Conservation (phyloP, 2,888 invertebrate species). For the Nyleta sp. region DNA sequence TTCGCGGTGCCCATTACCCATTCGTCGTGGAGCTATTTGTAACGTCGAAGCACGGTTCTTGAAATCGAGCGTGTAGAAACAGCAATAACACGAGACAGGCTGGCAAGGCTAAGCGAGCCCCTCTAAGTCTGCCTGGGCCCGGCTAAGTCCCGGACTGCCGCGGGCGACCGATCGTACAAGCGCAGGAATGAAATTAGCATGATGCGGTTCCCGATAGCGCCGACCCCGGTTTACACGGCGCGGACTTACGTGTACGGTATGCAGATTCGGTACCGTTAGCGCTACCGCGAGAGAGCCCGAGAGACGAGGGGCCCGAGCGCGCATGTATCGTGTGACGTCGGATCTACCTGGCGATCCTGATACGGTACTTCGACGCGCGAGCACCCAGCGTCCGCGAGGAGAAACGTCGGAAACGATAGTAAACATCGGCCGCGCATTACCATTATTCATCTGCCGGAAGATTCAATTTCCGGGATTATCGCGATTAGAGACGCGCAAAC, state of each 20-base stretch:
- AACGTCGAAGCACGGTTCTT: constrained; percentile 50
- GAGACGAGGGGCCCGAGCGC: constrained; percentile 37
- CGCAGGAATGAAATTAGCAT: constrained; percentile 72
- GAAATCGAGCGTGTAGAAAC: constrained; percentile 54
- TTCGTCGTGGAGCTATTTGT: constrained; percentile 62
- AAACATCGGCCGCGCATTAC: constrained; percentile 63
- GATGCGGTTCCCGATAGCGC: constrained; percentile 73
- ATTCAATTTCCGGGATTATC: constrained; percentile 57
- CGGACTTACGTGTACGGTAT: constrained; percentile 71
- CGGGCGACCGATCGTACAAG: constrained; percentile 53
- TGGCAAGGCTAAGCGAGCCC: constrained; percentile 31
- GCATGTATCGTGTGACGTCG: constrained; percentile 66
- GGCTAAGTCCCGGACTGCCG: constrained; percentile 52
- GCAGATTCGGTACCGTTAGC: constrained; percentile 79
- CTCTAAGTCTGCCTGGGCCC: constrained; percentile 25
- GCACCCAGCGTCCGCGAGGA: constrained; percentile 36
- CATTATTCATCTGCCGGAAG: constrained; percentile 66
- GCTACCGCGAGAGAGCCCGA: constrained; percentile 60
- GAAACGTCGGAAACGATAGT: constrained; percentile 62
- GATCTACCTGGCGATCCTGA: constrained; percentile 64
- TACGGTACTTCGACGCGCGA: constrained; percentile 66
- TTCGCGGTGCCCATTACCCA: constrained; percentile 51
- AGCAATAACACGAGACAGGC: constrained; percentile 50
- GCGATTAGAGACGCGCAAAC: constrained; percentile 47
- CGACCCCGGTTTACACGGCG: constrained; percentile 67